Evolutionary conservation across 2,888 invertebrate species (phyloP), one percentile per base, ranked within the genome.

Genomic region (Barypeithes pellucidus): DNA sequence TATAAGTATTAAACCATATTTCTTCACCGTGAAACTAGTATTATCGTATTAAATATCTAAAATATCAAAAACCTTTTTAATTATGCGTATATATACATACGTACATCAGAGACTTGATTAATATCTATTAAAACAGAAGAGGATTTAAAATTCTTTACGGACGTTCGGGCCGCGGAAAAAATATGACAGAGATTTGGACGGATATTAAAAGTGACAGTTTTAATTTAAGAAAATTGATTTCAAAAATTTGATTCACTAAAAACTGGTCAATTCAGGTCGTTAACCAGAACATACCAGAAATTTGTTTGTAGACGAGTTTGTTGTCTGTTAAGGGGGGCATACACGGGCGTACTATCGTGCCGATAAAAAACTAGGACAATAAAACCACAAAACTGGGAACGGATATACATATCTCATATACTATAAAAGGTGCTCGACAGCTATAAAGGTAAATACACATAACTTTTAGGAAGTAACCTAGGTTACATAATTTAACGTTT

Each of bases 81-180:
- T 57, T 57, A 57, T 57, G 33, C 52, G 29, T 52, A 52, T 52
- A 20, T 14, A 50, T 50, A 14, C 54, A 52, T 47, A 29, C 29
- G 29, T 29, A 29, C 29, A 47, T 47, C 9, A 47, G 2, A 50
- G 33, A 57, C 33, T 57, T 57, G 54, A 57, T 57, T 57, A 36
- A 57, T 57, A 57, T 57, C 54, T 57, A 57, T 57, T 57, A 57
- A 57, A 57, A 57, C 54, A 57, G 54, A 57, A 57, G 9, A 57
- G 54, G 54, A 57, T 57, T 57, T 57, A 11, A 57, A 57, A 57
- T 57, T 57, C 54, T 57, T 57, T 33, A 57, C 33, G 33, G 33
- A 57, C 33, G 33, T 33, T 57, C 33, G 11, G 11, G 18, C 16
- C 33, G 18, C 33, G 54, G 54, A 57, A 57, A 50, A 57, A 33